Base-by-base conservation (phyloP, 1,140 invertebrate species). In the Eumaeus atala region DNA sequence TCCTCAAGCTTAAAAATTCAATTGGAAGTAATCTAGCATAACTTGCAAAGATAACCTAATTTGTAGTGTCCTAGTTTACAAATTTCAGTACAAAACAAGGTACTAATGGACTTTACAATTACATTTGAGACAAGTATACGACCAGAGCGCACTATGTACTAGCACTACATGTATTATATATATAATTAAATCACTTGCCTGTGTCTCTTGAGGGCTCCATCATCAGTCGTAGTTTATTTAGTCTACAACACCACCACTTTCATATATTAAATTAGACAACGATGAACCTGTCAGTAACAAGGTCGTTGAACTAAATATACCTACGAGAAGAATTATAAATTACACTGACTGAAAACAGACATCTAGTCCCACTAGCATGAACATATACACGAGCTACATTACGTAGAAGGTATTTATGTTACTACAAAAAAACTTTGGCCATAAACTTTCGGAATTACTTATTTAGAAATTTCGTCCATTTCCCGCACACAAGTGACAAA, bases 281-380 rank as follows among this genome's bases (percentile, higher is more conserved):
- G 80, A 87, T 85, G 82, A 84, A 85, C 84, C 84, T 87, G 82
- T 87, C 84, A 87, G 84, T 74, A 85, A 85, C 84, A 87, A 87
- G 84, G 84, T 87, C 84, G 82, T 78, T 87, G 84, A 87, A 87
- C 84, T 85, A 85, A 84, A 87, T 87, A 87, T 84, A 87, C 77
- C 79, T 83, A 83, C 69, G 77, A 67, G 40, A 44, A 44, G 12
- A 44, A 44, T 16, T 16, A 8, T 42, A 42, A 16, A 16, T 16
- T 16, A 44, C 16, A 44, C 40, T 44, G 40, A 44, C 40, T 16
- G 40, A 44, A 44, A 44, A 44, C 40, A 9, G 16, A 44, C 40
- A 44, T 9, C 14, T 16, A 44, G 40, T 16, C 8, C 6, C 21
- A 28, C 21, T 28, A 28, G 21, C 21, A 44, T 28, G 21, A 5